phyloP scores from a whole-genome alignment of 35 echinoderm and acorn worm species.

The Stichopus chloronotus region DNA sequence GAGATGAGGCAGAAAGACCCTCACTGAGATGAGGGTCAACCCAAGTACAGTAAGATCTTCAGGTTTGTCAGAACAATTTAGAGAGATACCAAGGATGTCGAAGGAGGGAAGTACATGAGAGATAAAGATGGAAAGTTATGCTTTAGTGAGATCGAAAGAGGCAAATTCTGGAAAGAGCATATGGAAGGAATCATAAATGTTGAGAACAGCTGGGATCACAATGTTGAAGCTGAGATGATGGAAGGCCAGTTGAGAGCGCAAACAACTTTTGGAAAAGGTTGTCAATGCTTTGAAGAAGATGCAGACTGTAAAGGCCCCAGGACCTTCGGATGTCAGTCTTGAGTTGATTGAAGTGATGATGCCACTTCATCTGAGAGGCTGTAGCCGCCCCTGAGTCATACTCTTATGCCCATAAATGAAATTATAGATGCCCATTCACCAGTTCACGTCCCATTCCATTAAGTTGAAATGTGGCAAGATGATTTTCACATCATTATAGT shows the following conservation, averaged over 20 bases:
- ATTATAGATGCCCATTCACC: conserved; percentile 1
- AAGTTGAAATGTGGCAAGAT: conserved; percentile 3
- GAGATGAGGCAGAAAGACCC: conserved; percentile 14
- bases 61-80: conserved; percentile 1
- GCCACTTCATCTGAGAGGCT: conserved; percentile 6
- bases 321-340: no score
- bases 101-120: conserved; percentile 30
- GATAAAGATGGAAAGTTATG: conserved; percentile 35
- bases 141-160: conserved; percentile 24
- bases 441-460: conserved; percentile 7
- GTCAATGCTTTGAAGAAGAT: no score
- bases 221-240: conserved; percentile 10
- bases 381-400: not conserved
- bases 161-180: conserved; percentile 19
- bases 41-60: conserved; percentile 7
- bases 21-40: conserved; percentile 26
- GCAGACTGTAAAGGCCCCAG: no score
- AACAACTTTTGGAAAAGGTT: no score
- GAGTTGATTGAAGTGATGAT: no score
- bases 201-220: conserved; percentile 27
- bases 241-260: no score
- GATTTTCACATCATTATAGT: conserved; percentile 10
- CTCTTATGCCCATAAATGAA: conserved; percentile 8
- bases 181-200: conserved; percentile 44
- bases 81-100: conserved; percentile 34